Percentiles rank a stretch among this genome's conserved stretches.
Evolutionary conservation across 2,888 invertebrate species (phyloP).

Genomic region (Tineola bisselliella): DNA sequence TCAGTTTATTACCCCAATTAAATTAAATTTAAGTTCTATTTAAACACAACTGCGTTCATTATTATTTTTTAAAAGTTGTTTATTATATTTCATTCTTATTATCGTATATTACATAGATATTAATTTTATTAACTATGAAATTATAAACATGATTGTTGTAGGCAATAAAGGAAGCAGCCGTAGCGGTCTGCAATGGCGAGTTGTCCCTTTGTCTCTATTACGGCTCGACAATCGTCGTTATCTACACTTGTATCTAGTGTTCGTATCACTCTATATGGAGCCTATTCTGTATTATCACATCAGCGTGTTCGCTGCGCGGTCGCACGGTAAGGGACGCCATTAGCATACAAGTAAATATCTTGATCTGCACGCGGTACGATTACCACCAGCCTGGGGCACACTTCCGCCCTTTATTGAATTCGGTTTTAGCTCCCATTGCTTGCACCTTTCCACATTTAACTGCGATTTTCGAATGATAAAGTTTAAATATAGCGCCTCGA

Average conservation of each 20-base stretch:
- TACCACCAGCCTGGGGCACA: constrained; percentile 32
- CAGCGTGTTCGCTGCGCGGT: constrained; percentile 41
- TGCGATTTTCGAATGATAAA: constrained; percentile 5
- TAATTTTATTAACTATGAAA: neutral
- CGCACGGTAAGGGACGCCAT: constrained; percentile 57
- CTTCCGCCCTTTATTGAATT: constrained; percentile 63
- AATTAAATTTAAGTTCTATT: neutral
- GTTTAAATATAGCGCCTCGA: neutral
- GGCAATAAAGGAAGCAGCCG: neutral
- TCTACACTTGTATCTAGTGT: constrained; percentile 58
- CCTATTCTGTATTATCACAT: constrained; percentile 59
- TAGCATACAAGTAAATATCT: constrained; percentile 65
- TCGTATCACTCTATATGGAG: constrained; percentile 61
- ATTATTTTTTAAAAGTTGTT: neutral
- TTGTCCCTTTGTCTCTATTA: constrained; percentile 61
- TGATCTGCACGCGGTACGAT: constrained; percentile 46
- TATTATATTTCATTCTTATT: neutral
- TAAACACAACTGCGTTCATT: neutral
- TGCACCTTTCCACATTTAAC: constrained; percentile 1
- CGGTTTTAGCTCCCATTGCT: constrained; percentile 47
- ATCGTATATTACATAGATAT: neutral
- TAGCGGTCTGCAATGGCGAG: constrained; percentile 18
- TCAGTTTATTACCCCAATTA: neutral
- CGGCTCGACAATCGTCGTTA: constrained; percentile 41
- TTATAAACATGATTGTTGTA: neutral